Base-by-base conservation (phyloP, 2,797 vertebrate genomes). In the Pelochelys cantorii region DNA sequence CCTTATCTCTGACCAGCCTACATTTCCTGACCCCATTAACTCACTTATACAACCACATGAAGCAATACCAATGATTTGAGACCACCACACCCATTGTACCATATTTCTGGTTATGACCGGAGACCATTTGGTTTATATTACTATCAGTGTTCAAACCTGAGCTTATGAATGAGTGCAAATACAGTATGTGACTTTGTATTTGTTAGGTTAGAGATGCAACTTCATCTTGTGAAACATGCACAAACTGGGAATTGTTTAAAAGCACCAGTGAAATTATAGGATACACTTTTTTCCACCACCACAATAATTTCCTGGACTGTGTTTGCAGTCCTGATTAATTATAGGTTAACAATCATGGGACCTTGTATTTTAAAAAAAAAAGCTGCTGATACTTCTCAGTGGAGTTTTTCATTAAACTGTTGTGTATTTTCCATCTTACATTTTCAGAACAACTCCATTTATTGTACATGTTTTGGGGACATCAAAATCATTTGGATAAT, bases 261-360 rank as follows among this genome's bases (percentile, higher is more conserved):
- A 92, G 80, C 11, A 89, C 81, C 85, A 25, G n/a, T 0, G 2
- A 42, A 79, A 31, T 77, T 84, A 91, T 9, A 20, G 83, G 77
- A 13, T 74, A 22, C 74, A 84, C 84, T 59, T 48, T 94, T 89
- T 55, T 94, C 79, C 86, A 91, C 14, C 77, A 54, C 53, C 53
- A 55, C 1, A 37, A 83, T 42, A 23, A 62, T 90, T 87, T 94
- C 68, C 74, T 81, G 11, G 53, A 48, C 86, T 84, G 65, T 68
- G 81, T 52, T 91, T 92, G 88, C 85, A 48, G 11, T 34, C 62
- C 81, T 84, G 81, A 82, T 80, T 90, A 86, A 95, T 86, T 90
- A 91, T 79, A 62, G 80, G 83, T 93, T 91, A 93, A 29, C 91
- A 87, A 62, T 11, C 25, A 75, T 75, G 80, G 31, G 3, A 79